Base-by-base conservation (phyloP, 2,797 vertebrate species). In the Chrysocyon brachyurus region DNA sequence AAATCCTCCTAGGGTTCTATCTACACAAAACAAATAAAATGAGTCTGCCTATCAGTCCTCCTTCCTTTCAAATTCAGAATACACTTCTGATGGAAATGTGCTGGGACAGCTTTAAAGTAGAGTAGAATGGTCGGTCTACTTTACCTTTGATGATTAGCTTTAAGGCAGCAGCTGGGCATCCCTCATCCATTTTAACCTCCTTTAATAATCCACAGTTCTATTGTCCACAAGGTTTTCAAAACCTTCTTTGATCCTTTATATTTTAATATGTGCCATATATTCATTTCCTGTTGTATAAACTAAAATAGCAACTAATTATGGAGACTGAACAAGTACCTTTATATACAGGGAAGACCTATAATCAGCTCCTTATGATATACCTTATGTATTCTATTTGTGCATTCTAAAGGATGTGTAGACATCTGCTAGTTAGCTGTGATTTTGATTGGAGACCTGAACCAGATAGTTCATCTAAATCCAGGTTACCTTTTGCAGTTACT, bases 401-500 rank as follows among this genome's bases (percentile, higher is more conserved):
- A 68, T 22, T 87, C 33, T 90, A 94, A 86, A 49, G n/a, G 33
- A 85, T 54, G 19, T 49, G 26, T 46, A 72, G 36, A 24, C 19
- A 59, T 36, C 59, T 96, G n/a, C 31, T 49, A 95, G 15, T 91
- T 94, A 57, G 7, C 66, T 93, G n/a, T 70, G 77, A 93, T 95
- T 92, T 96, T 96, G n/a, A 86, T 92, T 33, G 40, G 79, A 70
- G 17, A 90, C 21, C 15, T 93, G n/a, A 92, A 84, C 21, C 54
- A 49, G 12, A 87, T 12, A 75, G 24, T 91, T 75, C 21, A 70
- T 87, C 33, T 78, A 91, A 91, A 94, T 94, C 9, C 33, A 75
- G 10, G 24, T 92, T 95, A 85, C 24, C 6, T 16, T 81, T 94
- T 91, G 14, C 24, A 81, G 22, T 36, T 92, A 64, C 54, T 22